These are phyloP conservation scores for Brenthis daphne DNA, from an alignment of 2,888 invertebrate genomes.

Conservation along the genomic window DNA sequence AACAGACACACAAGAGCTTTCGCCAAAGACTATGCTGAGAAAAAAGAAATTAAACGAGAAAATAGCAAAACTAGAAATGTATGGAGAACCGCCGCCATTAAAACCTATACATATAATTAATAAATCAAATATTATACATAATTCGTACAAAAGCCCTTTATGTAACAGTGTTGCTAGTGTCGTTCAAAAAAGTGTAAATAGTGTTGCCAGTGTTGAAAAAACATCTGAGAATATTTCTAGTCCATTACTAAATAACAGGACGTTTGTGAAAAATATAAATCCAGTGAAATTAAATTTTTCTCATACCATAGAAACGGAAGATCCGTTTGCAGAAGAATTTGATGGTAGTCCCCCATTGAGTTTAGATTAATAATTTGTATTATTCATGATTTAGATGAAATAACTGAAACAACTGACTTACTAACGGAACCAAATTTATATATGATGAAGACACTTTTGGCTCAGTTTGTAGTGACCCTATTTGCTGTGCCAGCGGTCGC, in stretches of 20 bases:
- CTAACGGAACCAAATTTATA: too few species aligned
- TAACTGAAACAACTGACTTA: too few species aligned
- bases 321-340: conserved; percentile 70
- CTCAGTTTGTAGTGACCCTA: too few species aligned
- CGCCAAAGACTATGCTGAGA: conserved; percentile 55
- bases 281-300: conserved; percentile 62
- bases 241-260: conserved; percentile 55
- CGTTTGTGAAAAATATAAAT: conserved; percentile 56
- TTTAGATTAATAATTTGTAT: conserved; percentile 53
- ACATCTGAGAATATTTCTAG: conserved; percentile 43
- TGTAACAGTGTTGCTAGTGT: conserved; percentile 30
- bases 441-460: too few species aligned
- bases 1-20: conserved; percentile 54
- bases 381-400: too few species aligned
- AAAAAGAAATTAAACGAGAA: conserved; percentile 65
- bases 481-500: too few species aligned
- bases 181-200: conserved; percentile 35
- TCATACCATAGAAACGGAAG: conserved; percentile 47
- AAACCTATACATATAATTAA: conserved; percentile 73
- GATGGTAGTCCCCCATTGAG: conserved; percentile 73
- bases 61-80: conserved; percentile 76
- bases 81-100: conserved; percentile 81
- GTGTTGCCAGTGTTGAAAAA: conserved; percentile 47
- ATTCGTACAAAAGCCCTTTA: conserved; percentile 68
- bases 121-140: conserved; percentile 59